These are phyloP conservation scores for Amniataba percoides DNA, from an alignment of 2,797 vertebrate genomes.

Conservation along the genomic window DNA sequence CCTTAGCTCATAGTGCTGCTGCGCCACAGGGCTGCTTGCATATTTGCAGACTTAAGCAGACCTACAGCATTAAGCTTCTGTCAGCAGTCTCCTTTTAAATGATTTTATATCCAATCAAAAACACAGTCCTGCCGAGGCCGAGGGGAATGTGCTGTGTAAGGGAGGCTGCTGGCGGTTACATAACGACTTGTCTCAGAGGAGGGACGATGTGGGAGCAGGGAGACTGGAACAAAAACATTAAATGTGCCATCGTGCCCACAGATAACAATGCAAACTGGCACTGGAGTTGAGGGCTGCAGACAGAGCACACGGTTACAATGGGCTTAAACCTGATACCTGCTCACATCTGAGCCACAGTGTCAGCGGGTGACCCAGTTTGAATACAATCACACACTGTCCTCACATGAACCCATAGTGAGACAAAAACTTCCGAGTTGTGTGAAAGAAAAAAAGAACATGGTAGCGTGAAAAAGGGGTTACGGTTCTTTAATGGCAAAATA, in stretches of 20 bases:
- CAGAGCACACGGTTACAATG: neutral
- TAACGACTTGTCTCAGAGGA: constrained; percentile 44
- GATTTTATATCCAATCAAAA: constrained; percentile 9
- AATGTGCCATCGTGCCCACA: constrained; percentile 21
- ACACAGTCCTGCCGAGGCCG: neutral
- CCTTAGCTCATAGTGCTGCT: neutral
- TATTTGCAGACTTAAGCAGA: neutral
- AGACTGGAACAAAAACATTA: constrained; percentile 33
- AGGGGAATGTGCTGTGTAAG: neutral
- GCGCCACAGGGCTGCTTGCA: neutral
- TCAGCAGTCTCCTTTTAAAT: neutral
- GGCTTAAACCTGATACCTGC: constrained; percentile 21
- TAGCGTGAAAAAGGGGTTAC: neutral
- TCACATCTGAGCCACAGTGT: neutral
- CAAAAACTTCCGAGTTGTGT: neutral
- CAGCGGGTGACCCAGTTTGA: constrained; percentile 14
- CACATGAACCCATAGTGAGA: neutral
- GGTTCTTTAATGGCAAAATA: constrained; percentile 53
- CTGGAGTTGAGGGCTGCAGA: neutral
- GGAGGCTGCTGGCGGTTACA: constrained; percentile 35
- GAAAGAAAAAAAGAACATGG: neutral
- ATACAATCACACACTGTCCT: constrained; percentile 14
- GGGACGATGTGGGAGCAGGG: constrained; percentile 14
- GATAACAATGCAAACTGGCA: constrained; percentile 11
- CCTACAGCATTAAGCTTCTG: neutral